Evolutionary conservation across 2,888 invertebrate genomes (phyloP).

Genomic region (Thymelicus lineola): DNA sequence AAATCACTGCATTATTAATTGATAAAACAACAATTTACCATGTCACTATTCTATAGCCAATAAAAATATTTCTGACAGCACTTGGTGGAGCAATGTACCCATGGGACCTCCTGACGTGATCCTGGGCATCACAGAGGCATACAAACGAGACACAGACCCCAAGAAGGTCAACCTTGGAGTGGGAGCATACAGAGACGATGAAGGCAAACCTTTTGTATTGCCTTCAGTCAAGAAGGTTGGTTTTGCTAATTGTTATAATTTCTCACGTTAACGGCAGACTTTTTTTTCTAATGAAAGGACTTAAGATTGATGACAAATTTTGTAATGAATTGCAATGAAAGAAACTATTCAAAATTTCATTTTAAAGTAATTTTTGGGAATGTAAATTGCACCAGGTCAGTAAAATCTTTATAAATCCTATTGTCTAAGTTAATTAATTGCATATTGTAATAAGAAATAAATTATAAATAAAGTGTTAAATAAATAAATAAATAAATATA

Average conservation of each 20-base stretch:
- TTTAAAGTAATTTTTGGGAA: too few relatives aligned
- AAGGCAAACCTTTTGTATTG: slow-evolving; percentile 97
- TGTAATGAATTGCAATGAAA: too few relatives aligned
- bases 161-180: slow-evolving; percentile 99
- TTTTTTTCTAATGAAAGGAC: background rate
- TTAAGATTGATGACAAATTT: too few relatives aligned
- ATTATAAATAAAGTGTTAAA: too few relatives aligned
- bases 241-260: slow-evolving; percentile 6
- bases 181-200: slow-evolving; percentile 98
- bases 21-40: too few relatives aligned
- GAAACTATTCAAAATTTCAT: too few relatives aligned
- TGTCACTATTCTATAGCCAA: background rate
- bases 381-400: too few relatives aligned
- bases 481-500: too few relatives aligned
- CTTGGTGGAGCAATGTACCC: slow-evolving; percentile 95
- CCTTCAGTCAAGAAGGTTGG: slow-evolving; percentile 92
- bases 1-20: too few relatives aligned
- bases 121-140: slow-evolving; percentile 98
- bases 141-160: slow-evolving; percentile 93
- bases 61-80: slow-evolving; percentile 75
- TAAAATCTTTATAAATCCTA: too few relatives aligned
- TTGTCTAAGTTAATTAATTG: too few relatives aligned
- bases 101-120: slow-evolving; percentile 99
- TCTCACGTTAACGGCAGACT: background rate
- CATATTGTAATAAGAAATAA: too few relatives aligned